These are phyloP conservation scores for Burhinus oedicnemus DNA, from an alignment of 2,113 vertebrate genomes.

Conservation along the genomic window DNA sequence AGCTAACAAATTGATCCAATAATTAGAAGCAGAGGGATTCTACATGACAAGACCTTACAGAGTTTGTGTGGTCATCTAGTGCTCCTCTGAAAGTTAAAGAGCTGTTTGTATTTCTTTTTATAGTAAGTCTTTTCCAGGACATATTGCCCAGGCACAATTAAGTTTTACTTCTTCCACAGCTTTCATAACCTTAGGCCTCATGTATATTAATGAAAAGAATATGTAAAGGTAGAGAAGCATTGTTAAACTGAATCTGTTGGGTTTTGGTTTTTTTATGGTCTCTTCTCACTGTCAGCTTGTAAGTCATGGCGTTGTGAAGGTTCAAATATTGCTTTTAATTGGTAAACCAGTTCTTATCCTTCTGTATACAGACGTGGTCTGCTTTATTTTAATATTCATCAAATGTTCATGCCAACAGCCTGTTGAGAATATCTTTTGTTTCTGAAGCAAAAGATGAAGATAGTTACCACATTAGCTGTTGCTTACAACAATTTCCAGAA, in stretches of 20 bases:
- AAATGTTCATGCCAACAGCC: not conserved
- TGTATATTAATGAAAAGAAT: slow-evolving; percentile 59
- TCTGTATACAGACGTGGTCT: not conserved
- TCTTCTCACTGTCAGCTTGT: not conserved
- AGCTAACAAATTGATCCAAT: not conserved
- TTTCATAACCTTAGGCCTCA: slow-evolving; percentile 30
- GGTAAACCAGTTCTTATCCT: not conserved
- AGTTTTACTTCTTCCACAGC: not conserved
- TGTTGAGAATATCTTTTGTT: not conserved
- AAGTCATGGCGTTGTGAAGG: not conserved
- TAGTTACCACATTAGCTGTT: not conserved
- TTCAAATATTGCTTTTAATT: slow-evolving; percentile 6
- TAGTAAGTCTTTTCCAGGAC: not conserved
- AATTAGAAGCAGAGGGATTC: not conserved
- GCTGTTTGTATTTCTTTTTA: not conserved
- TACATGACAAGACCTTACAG: not conserved
- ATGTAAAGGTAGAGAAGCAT: not conserved
- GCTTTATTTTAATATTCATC: slow-evolving; percentile 15
- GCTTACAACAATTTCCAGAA: not conserved
- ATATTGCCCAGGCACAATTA: not conserved
- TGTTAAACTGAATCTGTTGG: slow-evolving; percentile 21
- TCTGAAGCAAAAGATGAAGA: not conserved
- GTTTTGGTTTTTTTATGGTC: not conserved
- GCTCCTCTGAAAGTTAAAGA: not conserved
- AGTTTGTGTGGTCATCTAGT: not conserved